phyloP scores from a whole-genome alignment of 2,113 vertebrate species.

The Siniperca knerii region DNA sequence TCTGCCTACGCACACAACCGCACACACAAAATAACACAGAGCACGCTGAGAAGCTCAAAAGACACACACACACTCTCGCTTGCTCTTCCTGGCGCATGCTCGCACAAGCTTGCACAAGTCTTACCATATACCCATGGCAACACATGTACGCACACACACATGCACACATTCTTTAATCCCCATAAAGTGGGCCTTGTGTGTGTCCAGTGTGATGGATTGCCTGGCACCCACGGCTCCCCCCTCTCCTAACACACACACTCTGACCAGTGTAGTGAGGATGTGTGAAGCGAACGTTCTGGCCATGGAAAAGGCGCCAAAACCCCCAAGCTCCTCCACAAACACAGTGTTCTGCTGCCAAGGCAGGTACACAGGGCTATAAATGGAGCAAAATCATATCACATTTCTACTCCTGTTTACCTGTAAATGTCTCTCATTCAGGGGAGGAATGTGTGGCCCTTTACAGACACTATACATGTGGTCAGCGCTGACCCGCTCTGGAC shows the following conservation, averaged over 20 bases:
- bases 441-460: slow-evolving; percentile 72
- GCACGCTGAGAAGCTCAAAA: slow-evolving; percentile 34
- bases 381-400: slow-evolving; percentile 63
- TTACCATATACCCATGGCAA: slow-evolving; percentile 51
- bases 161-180: slow-evolving; percentile 71
- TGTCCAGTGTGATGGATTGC: slow-evolving; percentile 78
- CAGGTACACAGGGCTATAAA: slow-evolving; percentile 79
- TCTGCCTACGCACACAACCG: slow-evolving; percentile 71
- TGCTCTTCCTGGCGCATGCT: slow-evolving; percentile 4
- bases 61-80: slow-evolving; percentile 5
- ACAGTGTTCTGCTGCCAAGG: slow-evolving; percentile 68
- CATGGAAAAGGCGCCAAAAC: slow-evolving; percentile 59
- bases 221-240: slow-evolving; percentile 54
- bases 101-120: slow-evolving; percentile 28
- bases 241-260: slow-evolving; percentile 53
- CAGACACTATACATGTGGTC: slow-evolving; percentile 67
- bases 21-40: slow-evolving; percentile 63
- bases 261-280: slow-evolving; percentile 68
- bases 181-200: slow-evolving; percentile 78
- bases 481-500: slow-evolving; percentile 51
- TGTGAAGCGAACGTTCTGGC: slow-evolving; percentile 68
- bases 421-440: slow-evolving; percentile 66
- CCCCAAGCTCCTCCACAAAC: slow-evolving; percentile 70
- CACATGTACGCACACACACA: slow-evolving; percentile 54
- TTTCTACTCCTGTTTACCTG: slow-evolving; percentile 74